Evolutionary conservation across 2,797 vertebrate genomes (phyloP), one percentile per base, ranked within the genome.

Genomic region (Pristis pectinata): DNA sequence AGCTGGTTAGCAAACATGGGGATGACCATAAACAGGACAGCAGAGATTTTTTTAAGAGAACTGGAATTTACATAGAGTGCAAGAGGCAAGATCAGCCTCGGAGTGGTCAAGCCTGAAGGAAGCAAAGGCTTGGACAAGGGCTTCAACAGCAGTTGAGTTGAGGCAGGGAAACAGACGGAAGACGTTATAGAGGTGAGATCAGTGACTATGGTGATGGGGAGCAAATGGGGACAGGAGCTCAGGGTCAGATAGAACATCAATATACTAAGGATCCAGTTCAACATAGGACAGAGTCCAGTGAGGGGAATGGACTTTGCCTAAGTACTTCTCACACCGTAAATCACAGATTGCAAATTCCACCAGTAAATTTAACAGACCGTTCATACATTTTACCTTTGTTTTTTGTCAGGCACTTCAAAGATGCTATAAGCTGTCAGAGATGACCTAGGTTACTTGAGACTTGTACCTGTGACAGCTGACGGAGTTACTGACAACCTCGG

Each of bases 401-500:
- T 87, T 17, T 27, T 17, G 49, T 1, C 30, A 56, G 53, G 79
- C 24, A 44, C 82, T 82, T 82, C 41, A 82, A 49, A 87, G 53
- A 3, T 59, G 53, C 44, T 53, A 30, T 61, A 19, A 17, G 56
- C 15, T n/a, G 2, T 37, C 22, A 17, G 19, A 24, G 19, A 24
- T 4, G 87, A 41, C 59, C 61, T 22, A 22, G 2, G 87, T 24
- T 91, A 67, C 19, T 37, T 64, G 13, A 64, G 70, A 93, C 2
- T 9, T 91, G 87, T 97, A 99, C 99, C 99, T 99, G 96, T 99
- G 98, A 95, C 98, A 98, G 0, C 96, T 98, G 96, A 98, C 93
- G 0, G 98, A 98, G 0, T 97, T 97, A 96, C 97, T 98, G 96
- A 98, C 96, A 96, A 98, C 97, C 34, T 98, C 97, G 15, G 97